Base-by-base conservation (phyloP, 2,797 vertebrate genomes). In the Ambastaia sidthimunki region DNA sequence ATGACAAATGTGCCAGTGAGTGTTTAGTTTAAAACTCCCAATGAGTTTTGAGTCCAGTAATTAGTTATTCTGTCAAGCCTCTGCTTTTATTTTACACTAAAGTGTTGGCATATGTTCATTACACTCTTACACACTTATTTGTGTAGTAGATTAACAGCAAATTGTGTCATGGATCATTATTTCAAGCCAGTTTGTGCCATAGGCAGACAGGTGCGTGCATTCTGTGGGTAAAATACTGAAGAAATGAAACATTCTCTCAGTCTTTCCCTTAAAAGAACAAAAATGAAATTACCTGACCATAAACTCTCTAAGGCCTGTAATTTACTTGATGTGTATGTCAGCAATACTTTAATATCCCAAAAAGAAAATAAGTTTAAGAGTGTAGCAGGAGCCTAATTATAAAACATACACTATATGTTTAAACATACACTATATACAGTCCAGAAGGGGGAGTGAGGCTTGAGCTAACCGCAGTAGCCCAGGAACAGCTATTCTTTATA, bases 361-460 rank as follows among this genome's bases (percentile, higher is more conserved):
- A n/a, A 90, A 85, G 86, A 88, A 90, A 89, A 87, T 84, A 85
- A 82, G 81, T 78, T 86, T 71, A 75, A 87, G 87, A 88, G 87
- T 89, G 87, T 87, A 90, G 88, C 6, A 11, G 82, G 44, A 1
- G 48, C 73, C 78, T 92, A 89, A 92, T 91, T 91, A 91, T 83
- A 91, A 89, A 88, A 86, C 86, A n/a, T n/a, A n/a, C n/a, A n/a
- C n/a, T n/a, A n/a, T 87, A 89, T 89, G 88, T 89, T 86, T 86
- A 88, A 92, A 89, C 87, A n/a, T n/a, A n/a, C n/a, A n/a, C n/a
- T n/a, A n/a, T 89, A 68, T 88, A 66, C 21, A 69, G 83, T 86
- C 89, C 87, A 66, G 80, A 71, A 82, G 80, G 73, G 77, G 83
- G 72, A 78, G 78, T 79, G 74, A 86, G 83, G 77, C 86, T 82